Evolutionary conservation across 2,113 vertebrate genomes (phyloP), one percentile per base, ranked within the genome.

Genomic region (Naja naja): DNA sequence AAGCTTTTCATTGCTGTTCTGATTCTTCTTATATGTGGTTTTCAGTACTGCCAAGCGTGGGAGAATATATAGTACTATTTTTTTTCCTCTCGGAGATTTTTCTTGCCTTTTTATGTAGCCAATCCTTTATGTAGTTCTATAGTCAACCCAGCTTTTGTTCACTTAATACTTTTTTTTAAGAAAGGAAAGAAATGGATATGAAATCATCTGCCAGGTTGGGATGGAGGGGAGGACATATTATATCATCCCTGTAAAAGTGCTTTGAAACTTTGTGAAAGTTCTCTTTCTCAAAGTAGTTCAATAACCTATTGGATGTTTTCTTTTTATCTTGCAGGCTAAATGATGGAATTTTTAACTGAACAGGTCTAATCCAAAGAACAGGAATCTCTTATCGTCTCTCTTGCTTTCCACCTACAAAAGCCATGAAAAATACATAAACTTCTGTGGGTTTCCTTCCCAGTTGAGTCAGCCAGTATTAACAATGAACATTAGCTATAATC

Each of bases 251-350:
- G 74, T 34, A 52, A 47, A 52, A 30, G 58, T 58, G 39, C 43
- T 58, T 56, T 58, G 54, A 34, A 55, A 6, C 12, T 47, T 45
- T 49, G 14, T 91, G 85, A 49, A 30, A 87, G 30, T 58, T 91
- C 12, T 20, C 9, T 45, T 54, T 39, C 49, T 60, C 55, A 39
- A 49, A 81, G n/a, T 53, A 52, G 30, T 8, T 49, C 87, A 88
- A 88, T 53, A 85, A 64, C n/a, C 27, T 22, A 90, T 25, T 22
- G 18, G 34, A 90, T 53, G 93, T 81, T 49, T 60, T 39, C n/a
- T 96, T 94, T 81, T 23, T 94, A 93, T 93, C 87, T 93, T 2
- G 7, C 95, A 94, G 88, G 94, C 95, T 92, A 91, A 88, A 30
- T 8, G 4, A 92, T 95, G 95, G 91, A 93, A 69, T 90, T 87